Base-by-base conservation (phyloP, 2,888 invertebrate species). In the Pterobdella sp. region DNA sequence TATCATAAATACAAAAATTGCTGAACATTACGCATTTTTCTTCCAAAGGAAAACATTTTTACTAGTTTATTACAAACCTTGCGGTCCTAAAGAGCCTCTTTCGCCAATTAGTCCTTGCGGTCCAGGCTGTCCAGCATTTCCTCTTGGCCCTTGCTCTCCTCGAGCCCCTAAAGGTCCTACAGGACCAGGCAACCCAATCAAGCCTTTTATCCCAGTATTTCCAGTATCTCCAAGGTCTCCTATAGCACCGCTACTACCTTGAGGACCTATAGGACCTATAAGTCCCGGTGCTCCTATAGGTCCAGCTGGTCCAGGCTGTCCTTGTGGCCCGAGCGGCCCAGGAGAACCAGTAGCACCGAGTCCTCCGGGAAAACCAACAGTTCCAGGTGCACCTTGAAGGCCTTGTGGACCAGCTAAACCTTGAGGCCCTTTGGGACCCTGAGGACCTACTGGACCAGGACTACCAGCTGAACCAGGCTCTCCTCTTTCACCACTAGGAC, bases 241-340 rank as follows among this genome's bases (percentile, higher is more conserved):
- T 31, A 32, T 29, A 18, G 35, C 52, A 52, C 74, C 74, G 18
- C 32, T 32, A 36, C 10, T n/a, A 49, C 74, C 74, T 60, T 56
- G 68, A 35, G 36, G 37, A 34, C 74, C 74, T 0, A 35, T 3
- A 22, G 69, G 49, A 42, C 75, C 71, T 22, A 69, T 37, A 68
- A 37, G 3, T 29, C 74, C 76, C 26, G 37, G 36, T 0, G 65
- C 42, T 26, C 74, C 76, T 18, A 7, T 32, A 10, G 72, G 22
- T 73, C 76, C 76, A 37, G 34, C 14, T 29, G 64, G 64, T n/a
- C 77, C 77, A 56, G 66, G n/a, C 18, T 74, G 65, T 10, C 80
- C 80, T 4, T 70, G 71, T 1, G 76, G 76, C 1, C 75, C 75
- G 18, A 37, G 56, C n/a, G 68, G 56, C 42, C 75, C 75, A n/a